Conservation (phyloP, 1,140 invertebrate species). For the Branchinecta lindahli region DNA sequence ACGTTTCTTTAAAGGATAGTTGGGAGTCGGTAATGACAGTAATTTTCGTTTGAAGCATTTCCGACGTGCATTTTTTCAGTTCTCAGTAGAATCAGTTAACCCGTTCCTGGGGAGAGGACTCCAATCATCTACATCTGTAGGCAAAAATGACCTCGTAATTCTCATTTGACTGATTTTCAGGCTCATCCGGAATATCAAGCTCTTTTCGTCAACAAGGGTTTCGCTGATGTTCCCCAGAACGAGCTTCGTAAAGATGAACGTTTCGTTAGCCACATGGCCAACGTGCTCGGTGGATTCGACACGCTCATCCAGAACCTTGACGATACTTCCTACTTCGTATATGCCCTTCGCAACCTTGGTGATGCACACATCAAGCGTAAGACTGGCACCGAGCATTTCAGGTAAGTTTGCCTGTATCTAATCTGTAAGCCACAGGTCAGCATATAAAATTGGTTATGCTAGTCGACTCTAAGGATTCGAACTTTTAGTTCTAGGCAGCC, state of each 20-base stretch:
- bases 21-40: too few species aligned
- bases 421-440: too few species aligned
- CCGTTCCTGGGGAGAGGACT: too few species aligned
- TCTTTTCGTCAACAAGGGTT: constrained; percentile 25
- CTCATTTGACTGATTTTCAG: background rate
- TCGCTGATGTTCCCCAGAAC: constrained; percentile 39
- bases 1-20: too few species aligned
- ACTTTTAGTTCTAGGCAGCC: too few species aligned
- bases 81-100: too few species aligned
- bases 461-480: too few species aligned
- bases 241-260: constrained; percentile 40
- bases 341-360: constrained; percentile 14
- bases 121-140: too few species aligned
- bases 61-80: too few species aligned
- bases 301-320: constrained; percentile 13
- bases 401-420: background rate
- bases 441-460: too few species aligned
- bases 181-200: constrained; percentile 42
- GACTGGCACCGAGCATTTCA: background rate
- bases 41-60: too few species aligned
- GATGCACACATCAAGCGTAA: constrained; percentile 15
- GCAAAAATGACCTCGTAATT: too few species aligned
- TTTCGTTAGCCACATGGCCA: constrained; percentile 50
- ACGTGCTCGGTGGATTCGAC: constrained; percentile 34
- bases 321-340: constrained; percentile 1